These are phyloP conservation scores for Limanda limanda DNA, from an alignment of 2,113 vertebrate genomes.

Conservation along the genomic window DNA sequence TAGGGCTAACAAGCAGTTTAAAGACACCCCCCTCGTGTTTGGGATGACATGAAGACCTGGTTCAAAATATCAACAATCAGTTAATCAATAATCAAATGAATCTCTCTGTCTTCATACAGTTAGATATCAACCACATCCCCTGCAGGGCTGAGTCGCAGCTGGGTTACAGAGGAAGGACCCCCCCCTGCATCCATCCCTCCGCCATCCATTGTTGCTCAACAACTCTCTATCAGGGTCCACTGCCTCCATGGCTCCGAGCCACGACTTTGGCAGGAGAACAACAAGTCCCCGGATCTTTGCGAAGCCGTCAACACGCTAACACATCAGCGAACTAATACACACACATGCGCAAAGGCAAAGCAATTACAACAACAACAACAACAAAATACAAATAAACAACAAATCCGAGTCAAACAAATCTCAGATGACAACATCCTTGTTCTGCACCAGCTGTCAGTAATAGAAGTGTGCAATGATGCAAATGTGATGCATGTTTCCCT, in stretches of 20 bases:
- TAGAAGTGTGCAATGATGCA: slow-evolving; percentile 21
- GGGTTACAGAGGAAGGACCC: slow-evolving; percentile 2
- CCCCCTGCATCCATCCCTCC: slow-evolving; percentile 5
- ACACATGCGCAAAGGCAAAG: not conserved
- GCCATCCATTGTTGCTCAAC: not conserved
- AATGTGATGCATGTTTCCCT: slow-evolving; percentile 25
- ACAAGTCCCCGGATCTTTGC: slow-evolving; percentile 8
- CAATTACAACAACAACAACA: not conserved
- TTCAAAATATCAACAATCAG: not conserved
- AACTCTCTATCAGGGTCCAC: slow-evolving; percentile 4
- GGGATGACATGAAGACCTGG: not conserved
- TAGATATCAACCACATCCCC: not conserved
- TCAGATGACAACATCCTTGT: not conserved
- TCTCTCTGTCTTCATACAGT: not conserved
- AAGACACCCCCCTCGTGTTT: too few species aligned
- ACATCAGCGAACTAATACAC: not conserved
- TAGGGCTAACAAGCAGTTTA: too few species aligned
- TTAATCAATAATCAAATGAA: not conserved
- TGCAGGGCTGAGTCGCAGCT: not conserved
- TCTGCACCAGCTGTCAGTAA: slow-evolving; percentile 26
- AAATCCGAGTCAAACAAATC: not conserved
- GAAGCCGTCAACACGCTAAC: slow-evolving; percentile 18
- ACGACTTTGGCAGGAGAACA: slow-evolving; percentile 10
- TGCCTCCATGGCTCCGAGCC: not conserved
- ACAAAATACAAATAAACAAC: not conserved